phyloP scores from a whole-genome alignment of 2,113 vertebrate species.

The Hymenochirus boettgeri region DNA sequence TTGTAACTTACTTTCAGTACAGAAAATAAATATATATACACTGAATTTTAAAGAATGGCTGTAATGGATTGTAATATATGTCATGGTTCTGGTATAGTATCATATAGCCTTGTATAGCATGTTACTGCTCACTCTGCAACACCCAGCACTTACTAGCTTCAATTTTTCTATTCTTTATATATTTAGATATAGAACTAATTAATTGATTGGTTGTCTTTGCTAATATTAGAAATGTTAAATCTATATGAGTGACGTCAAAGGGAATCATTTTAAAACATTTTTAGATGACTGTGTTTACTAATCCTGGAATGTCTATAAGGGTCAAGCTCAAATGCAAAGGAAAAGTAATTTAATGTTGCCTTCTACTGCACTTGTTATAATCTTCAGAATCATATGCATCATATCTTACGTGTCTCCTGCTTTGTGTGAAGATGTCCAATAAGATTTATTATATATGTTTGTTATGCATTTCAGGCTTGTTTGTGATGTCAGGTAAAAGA shows the following conservation, averaged over 20 bases:
- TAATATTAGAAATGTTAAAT: background rate
- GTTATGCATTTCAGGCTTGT: conserved; percentile 40
- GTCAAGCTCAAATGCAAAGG: conserved; percentile 22
- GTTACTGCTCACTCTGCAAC: too few relatives aligned
- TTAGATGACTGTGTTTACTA: conserved; percentile 7
- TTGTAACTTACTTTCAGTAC: too few relatives aligned
- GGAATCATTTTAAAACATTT: background rate
- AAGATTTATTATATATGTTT: conserved; percentile 50
- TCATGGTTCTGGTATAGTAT: too few relatives aligned
- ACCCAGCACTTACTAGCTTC: too few relatives aligned
- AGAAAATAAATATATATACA: too few relatives aligned
- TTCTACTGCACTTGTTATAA: conserved; percentile 14
- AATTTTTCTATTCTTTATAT: too few relatives aligned
- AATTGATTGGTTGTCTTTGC: background rate
- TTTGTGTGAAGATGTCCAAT: conserved; percentile 36
- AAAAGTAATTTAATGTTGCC: conserved; percentile 30
- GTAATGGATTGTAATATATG: too few relatives aligned
- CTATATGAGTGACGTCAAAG: too few relatives aligned
- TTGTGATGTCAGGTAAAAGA: conserved; percentile 32
- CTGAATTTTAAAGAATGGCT: too few relatives aligned
- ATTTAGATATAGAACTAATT: background rate
- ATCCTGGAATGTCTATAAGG: conserved; percentile 23
- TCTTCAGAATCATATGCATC: conserved; percentile 37
- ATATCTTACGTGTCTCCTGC: conserved; percentile 16
- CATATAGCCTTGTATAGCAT: too few relatives aligned